phyloP scores from a whole-genome alignment of 1,140 invertebrate species.

The Magallana angulata region DNA sequence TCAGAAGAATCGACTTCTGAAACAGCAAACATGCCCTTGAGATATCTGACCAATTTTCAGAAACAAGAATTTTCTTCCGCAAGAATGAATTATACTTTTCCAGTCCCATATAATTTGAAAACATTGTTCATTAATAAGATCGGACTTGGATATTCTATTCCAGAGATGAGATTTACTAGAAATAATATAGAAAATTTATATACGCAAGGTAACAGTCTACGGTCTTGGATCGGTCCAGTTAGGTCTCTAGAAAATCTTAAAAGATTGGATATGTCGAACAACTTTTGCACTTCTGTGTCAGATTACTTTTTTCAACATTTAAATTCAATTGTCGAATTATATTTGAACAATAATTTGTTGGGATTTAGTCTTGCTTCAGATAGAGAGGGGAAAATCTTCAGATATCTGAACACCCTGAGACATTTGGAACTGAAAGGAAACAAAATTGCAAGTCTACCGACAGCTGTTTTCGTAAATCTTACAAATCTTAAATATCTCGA shows the following conservation, averaged over 20 bases:
- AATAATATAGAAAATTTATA: conserved; percentile 44
- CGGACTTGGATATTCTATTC: not conserved
- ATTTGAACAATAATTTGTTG: conserved; percentile 42
- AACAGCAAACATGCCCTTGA: no score
- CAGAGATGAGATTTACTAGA: not conserved
- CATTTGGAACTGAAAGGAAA: conserved; percentile 41
- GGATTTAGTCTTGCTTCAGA: conserved; percentile 39
- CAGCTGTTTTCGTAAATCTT: not conserved
- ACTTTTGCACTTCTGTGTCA: conserved; percentile 42
- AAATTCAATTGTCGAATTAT: not conserved
- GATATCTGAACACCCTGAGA: conserved; percentile 10
- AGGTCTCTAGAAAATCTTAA: not conserved
- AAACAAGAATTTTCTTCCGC: not conserved
- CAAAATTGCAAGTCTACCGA: conserved; percentile 23
- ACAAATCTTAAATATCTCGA: not conserved
- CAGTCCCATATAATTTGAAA: conserved; percentile 17
- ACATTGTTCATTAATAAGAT: not conserved
- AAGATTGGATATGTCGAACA: conserved; percentile 44
- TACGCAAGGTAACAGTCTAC: conserved; percentile 38
- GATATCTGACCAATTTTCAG: not conserved
- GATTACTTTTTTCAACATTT: conserved; percentile 24
- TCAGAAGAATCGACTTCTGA: not conserved
- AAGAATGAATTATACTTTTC: not conserved
- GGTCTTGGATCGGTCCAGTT: conserved; percentile 46
- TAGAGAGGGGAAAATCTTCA: conserved; percentile 42